phyloP scores from a whole-genome alignment of 1,140 invertebrate species.

The Trinorchestia longiramus region DNA sequence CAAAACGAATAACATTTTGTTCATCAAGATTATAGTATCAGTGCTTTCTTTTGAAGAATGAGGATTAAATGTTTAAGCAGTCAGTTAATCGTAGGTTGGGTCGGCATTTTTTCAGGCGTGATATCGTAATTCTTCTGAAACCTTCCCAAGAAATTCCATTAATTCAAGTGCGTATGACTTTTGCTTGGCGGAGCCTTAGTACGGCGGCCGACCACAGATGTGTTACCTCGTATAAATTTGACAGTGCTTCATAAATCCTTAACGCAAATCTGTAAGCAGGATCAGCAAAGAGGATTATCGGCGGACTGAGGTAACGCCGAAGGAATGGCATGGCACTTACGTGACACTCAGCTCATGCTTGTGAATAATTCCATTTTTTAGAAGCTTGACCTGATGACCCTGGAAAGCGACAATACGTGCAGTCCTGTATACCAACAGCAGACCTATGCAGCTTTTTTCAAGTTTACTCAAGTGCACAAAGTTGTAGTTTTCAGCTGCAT shows the following conservation, averaged over 20 bases:
- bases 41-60: neutral
- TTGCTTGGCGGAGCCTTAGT: neutral
- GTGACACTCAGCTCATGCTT: conserved; percentile 47
- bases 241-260: conserved; percentile 48
- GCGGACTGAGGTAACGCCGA: conserved; percentile 32
- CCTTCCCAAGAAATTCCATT: conserved; percentile 1
- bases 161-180: neutral
- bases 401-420: conserved; percentile 14
- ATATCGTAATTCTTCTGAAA: neutral
- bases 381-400: conserved; percentile 33
- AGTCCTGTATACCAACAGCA: neutral
- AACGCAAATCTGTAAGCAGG: conserved; percentile 38
- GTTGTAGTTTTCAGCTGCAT: neutral
- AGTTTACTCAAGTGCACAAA: neutral
- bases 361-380: conserved; percentile 46
- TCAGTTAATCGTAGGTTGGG: neutral
- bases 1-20: neutral
- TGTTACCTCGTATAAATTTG: conserved; percentile 49
- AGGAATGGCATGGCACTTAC: neutral
- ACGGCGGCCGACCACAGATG: conserved; percentile 12
- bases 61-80: neutral
- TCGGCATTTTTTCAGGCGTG: neutral
- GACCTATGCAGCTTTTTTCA: neutral
- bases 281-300: conserved; percentile 21
- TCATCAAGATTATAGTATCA: neutral